Evolutionary conservation across 2,113 vertebrate genomes (phyloP).

Genomic region (Morone saxatilis): DNA sequence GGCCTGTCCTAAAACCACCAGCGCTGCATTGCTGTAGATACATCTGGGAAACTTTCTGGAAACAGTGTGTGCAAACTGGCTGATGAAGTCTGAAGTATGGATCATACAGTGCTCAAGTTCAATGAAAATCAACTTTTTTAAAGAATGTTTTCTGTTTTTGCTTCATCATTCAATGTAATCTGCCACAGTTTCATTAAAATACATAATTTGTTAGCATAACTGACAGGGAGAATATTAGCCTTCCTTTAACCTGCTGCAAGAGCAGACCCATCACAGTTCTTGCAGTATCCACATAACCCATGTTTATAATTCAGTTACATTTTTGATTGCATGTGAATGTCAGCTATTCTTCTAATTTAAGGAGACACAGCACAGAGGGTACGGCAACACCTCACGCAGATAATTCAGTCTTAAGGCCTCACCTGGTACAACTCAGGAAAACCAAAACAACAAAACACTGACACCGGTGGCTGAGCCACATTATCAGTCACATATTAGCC

Average conservation of each 20-base stretch:
- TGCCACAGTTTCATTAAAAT: not conserved
- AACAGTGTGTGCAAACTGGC: not conserved
- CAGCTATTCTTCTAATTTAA: not conserved
- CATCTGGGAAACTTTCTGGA: not conserved
- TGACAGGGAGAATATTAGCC: not conserved
- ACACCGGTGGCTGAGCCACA: not conserved
- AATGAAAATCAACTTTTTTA: not conserved
- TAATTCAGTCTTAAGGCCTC: not conserved
- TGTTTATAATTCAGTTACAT: not conserved
- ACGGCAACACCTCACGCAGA: not conserved
- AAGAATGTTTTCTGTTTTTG: not conserved
- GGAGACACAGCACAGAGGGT: not conserved
- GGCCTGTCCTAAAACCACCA: not conserved
- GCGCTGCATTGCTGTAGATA: not conserved
- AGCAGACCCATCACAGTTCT: not conserved
- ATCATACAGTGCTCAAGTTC: not conserved
- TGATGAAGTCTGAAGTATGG: not conserved
- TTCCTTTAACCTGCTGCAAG: not conserved
- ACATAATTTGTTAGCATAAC: not conserved
- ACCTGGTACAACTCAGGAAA: not conserved
- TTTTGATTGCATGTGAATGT: conserved; percentile 1
- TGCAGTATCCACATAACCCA: not conserved
- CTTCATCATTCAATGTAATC: not conserved
- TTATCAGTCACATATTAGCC: conserved; percentile 16
- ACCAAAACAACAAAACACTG: conserved; percentile 5